Percentiles rank a stretch among this genome's conserved stretches.
These are phyloP conservation scores for Orchesella flavescens DNA, from an alignment of 2,888 invertebrate genomes.

Conservation along the genomic window DNA sequence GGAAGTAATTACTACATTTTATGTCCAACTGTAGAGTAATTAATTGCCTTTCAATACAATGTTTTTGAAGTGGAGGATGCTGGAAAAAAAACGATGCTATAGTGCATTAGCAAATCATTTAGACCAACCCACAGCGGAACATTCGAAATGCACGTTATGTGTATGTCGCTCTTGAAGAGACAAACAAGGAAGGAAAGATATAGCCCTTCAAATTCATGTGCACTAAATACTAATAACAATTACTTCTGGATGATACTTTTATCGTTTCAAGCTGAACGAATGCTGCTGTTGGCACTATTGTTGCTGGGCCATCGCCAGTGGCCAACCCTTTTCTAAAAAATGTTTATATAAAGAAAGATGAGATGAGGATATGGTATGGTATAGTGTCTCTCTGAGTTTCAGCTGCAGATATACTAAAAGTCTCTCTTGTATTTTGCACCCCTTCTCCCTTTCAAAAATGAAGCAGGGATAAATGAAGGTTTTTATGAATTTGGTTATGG, in stretches of 20 bases:
- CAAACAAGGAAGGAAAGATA: not conserved
- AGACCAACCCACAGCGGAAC: conserved; percentile 16
- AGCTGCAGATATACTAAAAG: not conserved
- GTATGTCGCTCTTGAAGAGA: not conserved
- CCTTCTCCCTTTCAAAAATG: conserved; percentile 19
- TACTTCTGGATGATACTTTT: conserved; percentile 40
- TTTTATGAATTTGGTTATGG: conserved; percentile 33
- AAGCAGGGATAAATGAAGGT: conserved; percentile 15
- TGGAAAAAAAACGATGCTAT: conserved; percentile 38
- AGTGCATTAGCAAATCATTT: conserved; percentile 34
- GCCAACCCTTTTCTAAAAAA: conserved; percentile 52
- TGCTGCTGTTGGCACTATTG: conserved; percentile 49
- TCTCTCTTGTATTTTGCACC: conserved; percentile 16
- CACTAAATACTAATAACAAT: conserved; percentile 9
- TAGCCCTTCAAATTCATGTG: not conserved
- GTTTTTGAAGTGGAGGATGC: conserved; percentile 57
- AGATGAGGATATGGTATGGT: too few species aligned
- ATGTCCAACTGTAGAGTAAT: conserved; percentile 37
- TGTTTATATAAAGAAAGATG: not conserved
- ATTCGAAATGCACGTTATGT: not conserved
- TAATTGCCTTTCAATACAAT: conserved; percentile 33
- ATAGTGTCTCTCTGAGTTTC: not conserved
- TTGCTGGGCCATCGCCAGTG: conserved; percentile 54
- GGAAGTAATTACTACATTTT: conserved; percentile 54
- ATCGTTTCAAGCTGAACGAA: conserved; percentile 1